Base-by-base conservation (phyloP, 1,140 invertebrate species). In the Plectrocnemia conspersa region DNA sequence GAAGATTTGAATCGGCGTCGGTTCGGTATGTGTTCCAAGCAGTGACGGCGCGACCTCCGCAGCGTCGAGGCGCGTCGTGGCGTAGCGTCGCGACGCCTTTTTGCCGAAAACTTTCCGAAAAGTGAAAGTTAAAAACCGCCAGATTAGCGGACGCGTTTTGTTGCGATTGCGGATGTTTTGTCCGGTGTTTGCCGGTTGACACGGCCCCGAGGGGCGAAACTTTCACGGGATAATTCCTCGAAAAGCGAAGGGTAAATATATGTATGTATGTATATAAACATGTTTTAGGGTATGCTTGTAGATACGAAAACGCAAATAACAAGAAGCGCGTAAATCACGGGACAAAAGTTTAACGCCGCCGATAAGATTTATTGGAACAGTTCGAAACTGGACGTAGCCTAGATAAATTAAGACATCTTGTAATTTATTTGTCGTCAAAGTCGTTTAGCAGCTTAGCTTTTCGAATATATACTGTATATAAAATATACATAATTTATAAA, bases 161-260 rank as follows among this genome's bases (percentile, higher is more conserved):
- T n/a, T n/a, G 56, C 48, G 56, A 58, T 53, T 58, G 49, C 50
- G 44, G 41, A 48, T 58, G 56, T 33, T 54, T 24, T 32, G 53
- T 58, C 50, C 41, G 42, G 3, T 16, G 35, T 16, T 16, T 7
- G 5, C 35, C 5, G 10, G 6, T 5, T 16, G 5, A 16, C 11
- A 38, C 35, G 18, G 6, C 27, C n/a, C 27, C 27, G 6, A 7
- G 27, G 27, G 27, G 35, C 10, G 18, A 38, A 38, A 38, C 35
- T 38, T 38, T 38, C 35, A 16, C 5, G 5, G n/a, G n/a, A n/a
- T n/a, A n/a, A 13, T 38, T 16, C 7, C 35, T 6, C 7, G n/a
- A n/a, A 29, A 7, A 29, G 18, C 13, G 10, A 16, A 38, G 10
- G 35, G 35, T 38, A 38, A 38, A 38, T 38, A 38, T 38, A 38